phyloP scores from a whole-genome alignment of 2,888 invertebrate genomes.

The Tridacna crocea region DNA sequence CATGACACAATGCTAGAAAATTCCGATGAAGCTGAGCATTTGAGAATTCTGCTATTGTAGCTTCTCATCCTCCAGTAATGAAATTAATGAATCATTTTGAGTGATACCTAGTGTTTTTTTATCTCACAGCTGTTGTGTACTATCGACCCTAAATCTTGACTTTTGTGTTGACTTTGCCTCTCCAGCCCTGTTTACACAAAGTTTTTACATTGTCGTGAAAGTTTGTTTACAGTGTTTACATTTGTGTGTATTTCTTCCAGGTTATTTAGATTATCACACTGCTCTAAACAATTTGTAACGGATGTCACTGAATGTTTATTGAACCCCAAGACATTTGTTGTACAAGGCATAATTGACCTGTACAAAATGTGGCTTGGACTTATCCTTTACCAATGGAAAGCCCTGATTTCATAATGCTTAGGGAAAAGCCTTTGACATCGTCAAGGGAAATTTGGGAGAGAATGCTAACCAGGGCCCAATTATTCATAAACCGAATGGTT shows the following conservation, averaged over 20 bases:
- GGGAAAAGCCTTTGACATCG: no score
- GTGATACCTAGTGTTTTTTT: slow-evolving; percentile 12
- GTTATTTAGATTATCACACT: slow-evolving; percentile 24
- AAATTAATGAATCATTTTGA: slow-evolving; percentile 19
- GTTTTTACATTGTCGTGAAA: slow-evolving; percentile 8
- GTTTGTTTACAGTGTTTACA: slow-evolving; percentile 22
- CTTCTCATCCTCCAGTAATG: neutral
- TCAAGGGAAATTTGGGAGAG: no score
- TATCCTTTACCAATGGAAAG: no score
- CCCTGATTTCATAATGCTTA: no score
- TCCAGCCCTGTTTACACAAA: slow-evolving; percentile 9
- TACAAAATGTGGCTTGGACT: no score
- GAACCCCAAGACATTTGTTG: slow-evolving; percentile 3
- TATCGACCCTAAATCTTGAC: slow-evolving; percentile 26
- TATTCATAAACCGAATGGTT: no score
- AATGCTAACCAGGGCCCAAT: no score
- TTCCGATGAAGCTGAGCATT: no score
- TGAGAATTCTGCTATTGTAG: no score
- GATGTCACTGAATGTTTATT: slow-evolving; percentile 18
- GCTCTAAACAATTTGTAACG: slow-evolving; percentile 9
- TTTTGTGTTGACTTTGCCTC: slow-evolving; percentile 23
- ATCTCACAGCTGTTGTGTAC: slow-evolving; percentile 19
- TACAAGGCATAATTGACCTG: no score
- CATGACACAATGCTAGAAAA: no score
- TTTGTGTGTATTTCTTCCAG: slow-evolving; percentile 13